Evolutionary conservation across 2,888 invertebrate genomes (phyloP), one percentile per base, ranked within the genome.

Genomic region (Drepanosiphum platanoidis): DNA sequence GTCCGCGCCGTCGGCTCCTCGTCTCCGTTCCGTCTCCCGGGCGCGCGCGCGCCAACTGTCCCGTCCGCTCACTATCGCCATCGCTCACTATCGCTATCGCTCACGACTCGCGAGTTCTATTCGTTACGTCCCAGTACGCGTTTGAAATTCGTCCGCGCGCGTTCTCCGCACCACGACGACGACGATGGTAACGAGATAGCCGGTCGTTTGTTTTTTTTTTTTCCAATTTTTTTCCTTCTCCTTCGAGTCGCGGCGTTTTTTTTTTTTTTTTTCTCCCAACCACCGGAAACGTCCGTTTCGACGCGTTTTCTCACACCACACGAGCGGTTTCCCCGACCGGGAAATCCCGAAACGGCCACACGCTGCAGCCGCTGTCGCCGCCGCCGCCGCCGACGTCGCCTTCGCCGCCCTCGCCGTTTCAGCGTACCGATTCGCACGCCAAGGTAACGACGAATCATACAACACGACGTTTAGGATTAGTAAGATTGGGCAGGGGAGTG

Each of bases 51-150:
- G 8, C 52, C 52, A 7, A 1, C 52, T 3, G 18, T 18, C 30
- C 34, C 75, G 52, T 52, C 30, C 74, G 66, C 66, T 4, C 66
- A n/a, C n/a, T 42, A 32, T 8, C 74, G 9, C 18, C 32, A 15
- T 61, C 78, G 64, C 36, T 13, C 15, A 5, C 52, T 9, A 1
- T 27, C 61, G 61, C 30, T 9, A 1, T 61, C 39, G 39, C 18
- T 22, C 77, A n/a, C 58, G 22, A 13, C n/a, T 30, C 71, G 3
- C 13, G 15, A 39, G 34, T 46, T 18, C 72, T n/a, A n/a, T n/a
- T n/a, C n/a, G n/a, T n/a, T n/a, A n/a, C n/a, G n/a, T n/a, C 66
- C 74, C 61, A 74, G 74, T 82, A 82, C 72, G 64, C 74, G 71
- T 82, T 13, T 27, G 81, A 58, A 61, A 61, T 61, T 32, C 82